Percentiles rank a stretch among this genome's conserved stretches.
Evolutionary conservation across 2,797 vertebrate genomes (phyloP).

Genomic region (Malacoraja senta): DNA sequence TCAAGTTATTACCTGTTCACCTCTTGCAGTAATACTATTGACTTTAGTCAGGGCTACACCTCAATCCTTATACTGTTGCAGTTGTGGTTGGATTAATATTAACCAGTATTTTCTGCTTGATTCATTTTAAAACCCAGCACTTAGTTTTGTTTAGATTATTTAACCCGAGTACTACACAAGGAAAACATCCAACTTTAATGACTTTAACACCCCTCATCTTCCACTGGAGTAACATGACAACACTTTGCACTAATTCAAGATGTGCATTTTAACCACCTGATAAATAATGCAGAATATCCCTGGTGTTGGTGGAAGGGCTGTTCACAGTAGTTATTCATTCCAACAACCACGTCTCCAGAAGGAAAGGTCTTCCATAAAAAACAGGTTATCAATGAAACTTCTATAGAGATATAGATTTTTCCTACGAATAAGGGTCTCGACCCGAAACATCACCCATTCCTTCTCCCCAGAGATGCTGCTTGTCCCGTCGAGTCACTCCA

Average conservation of each 20-base stretch:
- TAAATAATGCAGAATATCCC: not conserved
- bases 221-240: not conserved
- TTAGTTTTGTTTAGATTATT: not conserved
- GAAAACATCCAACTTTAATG: not conserved
- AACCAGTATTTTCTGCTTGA: not conserved
- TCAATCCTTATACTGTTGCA: not conserved
- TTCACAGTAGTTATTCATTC: not conserved
- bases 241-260: slow-evolving; percentile 14
- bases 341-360: not conserved
- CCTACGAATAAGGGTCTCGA: not conserved
- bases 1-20: not conserved
- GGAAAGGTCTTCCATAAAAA: not conserved
- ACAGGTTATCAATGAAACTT: not conserved
- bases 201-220: slow-evolving; percentile 1
- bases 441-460: too few relatives aligned
- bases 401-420: not conserved
- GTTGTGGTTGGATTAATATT: not conserved
- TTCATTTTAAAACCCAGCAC: not conserved
- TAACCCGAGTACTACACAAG: not conserved
- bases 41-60: not conserved
- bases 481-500: too few relatives aligned
- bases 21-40: not conserved
- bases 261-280: not conserved
- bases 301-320: not conserved
- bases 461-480: too few relatives aligned